Percentiles rank a stretch among this genome's conserved stretches.
phyloP scores from a whole-genome alignment of 2,113 vertebrate genomes.

The Polyodon spathula region DNA sequence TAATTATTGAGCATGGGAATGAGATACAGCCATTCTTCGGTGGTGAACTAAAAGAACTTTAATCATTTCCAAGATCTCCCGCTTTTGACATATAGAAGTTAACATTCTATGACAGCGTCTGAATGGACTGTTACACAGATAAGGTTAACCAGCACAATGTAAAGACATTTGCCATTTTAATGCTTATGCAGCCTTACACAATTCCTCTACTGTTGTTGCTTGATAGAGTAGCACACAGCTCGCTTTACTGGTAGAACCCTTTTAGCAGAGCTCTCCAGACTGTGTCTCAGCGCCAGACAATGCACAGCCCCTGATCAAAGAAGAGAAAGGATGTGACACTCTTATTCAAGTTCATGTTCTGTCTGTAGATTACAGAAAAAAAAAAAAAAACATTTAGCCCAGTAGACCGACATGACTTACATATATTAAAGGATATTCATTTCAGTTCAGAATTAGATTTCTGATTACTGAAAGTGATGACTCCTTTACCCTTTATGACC shows the following conservation, averaged over 20 bases:
- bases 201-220: constrained; percentile 66
- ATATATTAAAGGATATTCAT: constrained; percentile 38
- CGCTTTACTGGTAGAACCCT: constrained; percentile 50
- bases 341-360: constrained; percentile 49
- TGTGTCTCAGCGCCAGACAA: constrained; percentile 52
- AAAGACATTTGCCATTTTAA: constrained; percentile 51
- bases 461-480: constrained; percentile 41
- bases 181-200: constrained; percentile 58
- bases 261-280: constrained; percentile 54
- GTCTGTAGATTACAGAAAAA: constrained; percentile 29
- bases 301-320: constrained; percentile 70
- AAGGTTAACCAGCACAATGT: constrained; percentile 46
- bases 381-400: constrained; percentile 40
- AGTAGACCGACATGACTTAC: constrained; percentile 35
- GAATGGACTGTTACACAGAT: constrained; percentile 30
- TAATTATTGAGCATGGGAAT: constrained; percentile 42
- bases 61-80: constrained; percentile 48
- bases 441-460: constrained; percentile 39
- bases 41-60: constrained; percentile 29
- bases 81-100: constrained; percentile 53
- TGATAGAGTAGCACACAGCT: constrained; percentile 64
- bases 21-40: constrained; percentile 40
- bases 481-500: constrained; percentile 30
- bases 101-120: constrained; percentile 47
- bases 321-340: constrained; percentile 48